Percentiles rank a stretch among this genome's conserved stretches.
phyloP scores from a whole-genome alignment of 2,888 invertebrate genomes.

The Gasteruption jaculator region DNA sequence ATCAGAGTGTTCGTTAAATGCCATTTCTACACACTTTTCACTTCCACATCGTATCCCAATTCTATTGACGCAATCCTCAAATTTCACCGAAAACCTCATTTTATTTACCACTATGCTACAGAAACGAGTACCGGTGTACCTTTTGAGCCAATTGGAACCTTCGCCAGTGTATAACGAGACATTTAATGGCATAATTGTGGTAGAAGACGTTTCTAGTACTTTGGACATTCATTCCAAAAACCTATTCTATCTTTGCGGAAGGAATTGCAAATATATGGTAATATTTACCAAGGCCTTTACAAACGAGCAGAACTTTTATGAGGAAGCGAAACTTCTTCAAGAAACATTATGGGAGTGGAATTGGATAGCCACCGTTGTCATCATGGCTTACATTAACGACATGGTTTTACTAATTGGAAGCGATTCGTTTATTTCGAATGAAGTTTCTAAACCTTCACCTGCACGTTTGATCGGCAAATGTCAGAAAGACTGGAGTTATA shows the following conservation, averaged over 20 bases:
- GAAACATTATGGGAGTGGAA: constrained; percentile 25
- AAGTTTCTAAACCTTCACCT: constrained; percentile 20
- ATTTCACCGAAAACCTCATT: too few species aligned
- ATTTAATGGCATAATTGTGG: too few species aligned
- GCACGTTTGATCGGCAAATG: constrained; percentile 28
- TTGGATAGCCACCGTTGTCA: constrained; percentile 22
- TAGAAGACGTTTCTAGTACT: too few species aligned
- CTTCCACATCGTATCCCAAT: too few species aligned
- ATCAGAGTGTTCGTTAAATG: too few species aligned
- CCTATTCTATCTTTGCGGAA: constrained; percentile 25
- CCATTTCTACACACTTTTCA: too few species aligned
- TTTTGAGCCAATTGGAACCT: too few species aligned
- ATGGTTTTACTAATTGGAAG: constrained; percentile 26
- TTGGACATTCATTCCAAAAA: too few species aligned
- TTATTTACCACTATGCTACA: too few species aligned
- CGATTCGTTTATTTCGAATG: constrained; percentile 16
- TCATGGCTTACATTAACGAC: constrained; percentile 24
- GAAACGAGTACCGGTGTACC: too few species aligned
- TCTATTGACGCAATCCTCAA: too few species aligned
- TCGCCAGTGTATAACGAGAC: too few species aligned
- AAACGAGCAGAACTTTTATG: constrained; percentile 25
- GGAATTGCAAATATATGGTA: constrained; percentile 26
- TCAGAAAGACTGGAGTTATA: constrained; percentile 10
- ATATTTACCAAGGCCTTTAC: constrained; percentile 20
- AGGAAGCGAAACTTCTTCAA: constrained; percentile 20